Base-by-base conservation (phyloP, 1,140 invertebrate genomes). In the Macrobrachium rosenbergii region DNA sequence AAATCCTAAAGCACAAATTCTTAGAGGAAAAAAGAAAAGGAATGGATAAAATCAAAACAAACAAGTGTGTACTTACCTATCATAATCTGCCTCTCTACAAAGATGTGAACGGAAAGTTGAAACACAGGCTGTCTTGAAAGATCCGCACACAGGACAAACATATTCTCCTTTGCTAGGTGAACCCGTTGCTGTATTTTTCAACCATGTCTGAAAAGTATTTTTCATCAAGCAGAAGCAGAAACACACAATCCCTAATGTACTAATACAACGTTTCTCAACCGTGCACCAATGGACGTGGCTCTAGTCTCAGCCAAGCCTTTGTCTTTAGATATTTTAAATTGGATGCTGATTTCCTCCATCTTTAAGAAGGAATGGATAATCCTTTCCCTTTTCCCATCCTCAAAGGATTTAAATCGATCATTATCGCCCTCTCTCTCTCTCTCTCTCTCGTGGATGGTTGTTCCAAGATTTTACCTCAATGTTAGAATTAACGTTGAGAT, bases 111-210 rank as follows among this genome's bases (percentile, higher is more conserved):
- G 73, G 78, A 90, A 89, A 52, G 87, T 89, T 23, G 72, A 62
- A 16, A 83, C 81, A 64, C 88, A 88, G 12, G 81, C 64, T n/a
- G 88, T 90, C 73, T 82, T 88, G 88, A 89, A 90, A 28, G 82
- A 87, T 11, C 79, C 67, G 72, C 90, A 90, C 77, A 73, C 88
- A 0, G 90, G 90, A 67, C 90, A 90, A 8, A 90, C 90, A 85
- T 88, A 90, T 59, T 89, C 88, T 17, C 69, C 88, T 1, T 77
- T 80, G 43, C 82, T 82, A 19, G 88, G 82, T 59, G 80, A 76
- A 16, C 89, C 90, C 43, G 52, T 83, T 37, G 79, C 76, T 37
- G 82, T 83, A 17, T 83, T 62, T 63, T 77, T 75, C 17, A 89
- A 75, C 28, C 73, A 86, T 28, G 60, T 72, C 88, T 89, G 64